Conservation (phyloP, 2,888 invertebrate genomes). For the Plagiodera versicolora region DNA sequence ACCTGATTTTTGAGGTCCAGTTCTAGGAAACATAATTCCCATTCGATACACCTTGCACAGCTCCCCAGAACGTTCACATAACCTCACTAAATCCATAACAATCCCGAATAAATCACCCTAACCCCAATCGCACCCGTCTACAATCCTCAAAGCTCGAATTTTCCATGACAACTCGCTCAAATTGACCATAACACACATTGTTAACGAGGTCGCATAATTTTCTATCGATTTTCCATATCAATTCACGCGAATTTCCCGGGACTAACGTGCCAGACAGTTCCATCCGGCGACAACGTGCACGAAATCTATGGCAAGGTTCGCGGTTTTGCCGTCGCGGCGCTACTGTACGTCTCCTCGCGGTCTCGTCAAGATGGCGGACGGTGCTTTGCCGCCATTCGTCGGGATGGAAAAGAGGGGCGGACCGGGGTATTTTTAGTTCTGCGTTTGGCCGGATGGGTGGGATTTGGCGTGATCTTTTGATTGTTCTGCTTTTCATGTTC, state of each 20-base stretch:
- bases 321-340: slow-evolving; percentile 45
- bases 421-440: slow-evolving; percentile 31
- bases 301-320: slow-evolving; percentile 47
- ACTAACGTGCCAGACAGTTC: slow-evolving; percentile 46
- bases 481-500: slow-evolving; percentile 42
- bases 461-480: slow-evolving; percentile 39
- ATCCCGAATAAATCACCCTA: too few relatives aligned
- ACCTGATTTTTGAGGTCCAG: slow-evolving; percentile 34
- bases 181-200: slow-evolving; percentile 32
- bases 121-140: neutral
- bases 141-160: slow-evolving; percentile 8
- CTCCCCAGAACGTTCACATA: slow-evolving; percentile 26
- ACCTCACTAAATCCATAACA: too few relatives aligned
- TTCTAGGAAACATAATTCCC: slow-evolving; percentile 30
- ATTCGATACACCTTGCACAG: slow-evolving; percentile 36
- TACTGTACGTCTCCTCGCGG: slow-evolving; percentile 39
- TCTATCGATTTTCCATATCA: slow-evolving; percentile 44
- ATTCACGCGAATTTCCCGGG: slow-evolving; percentile 48
- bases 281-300: slow-evolving; percentile 44
- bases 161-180: slow-evolving; percentile 20
- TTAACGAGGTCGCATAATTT: slow-evolving; percentile 24
- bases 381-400: slow-evolving; percentile 42
- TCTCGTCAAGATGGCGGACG: slow-evolving; percentile 49
- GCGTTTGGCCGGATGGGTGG: slow-evolving; percentile 32
- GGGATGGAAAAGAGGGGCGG: slow-evolving; percentile 39